These are phyloP conservation scores for Aphidius colemani DNA, from an alignment of 2,888 invertebrate genomes.

Conservation along the genomic window DNA sequence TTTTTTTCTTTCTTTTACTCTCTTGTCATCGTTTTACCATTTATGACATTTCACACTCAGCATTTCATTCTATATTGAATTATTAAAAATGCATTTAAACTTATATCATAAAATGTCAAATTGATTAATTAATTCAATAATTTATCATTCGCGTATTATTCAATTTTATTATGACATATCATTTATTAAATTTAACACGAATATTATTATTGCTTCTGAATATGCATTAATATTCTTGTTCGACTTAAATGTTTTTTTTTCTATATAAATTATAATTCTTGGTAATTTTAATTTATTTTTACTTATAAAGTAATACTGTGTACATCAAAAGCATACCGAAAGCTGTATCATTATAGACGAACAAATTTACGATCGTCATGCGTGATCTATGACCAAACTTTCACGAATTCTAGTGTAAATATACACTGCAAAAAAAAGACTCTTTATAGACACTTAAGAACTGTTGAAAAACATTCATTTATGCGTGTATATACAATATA, in stretches of 20 bases:
- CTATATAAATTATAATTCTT: no score
- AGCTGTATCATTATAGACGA: not conserved
- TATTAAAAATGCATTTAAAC: slow-evolving; percentile 7
- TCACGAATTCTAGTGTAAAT: slow-evolving; percentile 11
- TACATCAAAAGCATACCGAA: not conserved
- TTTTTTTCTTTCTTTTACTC: slow-evolving; percentile 1
- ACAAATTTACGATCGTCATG: slow-evolving; percentile 4
- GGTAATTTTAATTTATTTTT: not conserved
- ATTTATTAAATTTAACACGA: no score
- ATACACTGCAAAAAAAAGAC: slow-evolving; percentile 10
- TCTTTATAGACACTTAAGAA: not conserved
- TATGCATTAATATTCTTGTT: no score
- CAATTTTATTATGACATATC: no score
- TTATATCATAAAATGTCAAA: no score
- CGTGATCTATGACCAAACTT: slow-evolving; percentile 28
- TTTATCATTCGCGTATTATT: no score
- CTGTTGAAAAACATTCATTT: not conserved
- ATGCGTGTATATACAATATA: no score
- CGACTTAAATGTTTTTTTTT: no score
- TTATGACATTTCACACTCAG: slow-evolving; percentile 14
- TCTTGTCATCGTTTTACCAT: slow-evolving; percentile 1
- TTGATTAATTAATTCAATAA: no score
- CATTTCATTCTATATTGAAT: slow-evolving; percentile 1
- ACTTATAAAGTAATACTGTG: not conserved
- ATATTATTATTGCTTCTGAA: no score